phyloP scores from a whole-genome alignment of 2,113 vertebrate species.

The Siniperca chuatsi region DNA sequence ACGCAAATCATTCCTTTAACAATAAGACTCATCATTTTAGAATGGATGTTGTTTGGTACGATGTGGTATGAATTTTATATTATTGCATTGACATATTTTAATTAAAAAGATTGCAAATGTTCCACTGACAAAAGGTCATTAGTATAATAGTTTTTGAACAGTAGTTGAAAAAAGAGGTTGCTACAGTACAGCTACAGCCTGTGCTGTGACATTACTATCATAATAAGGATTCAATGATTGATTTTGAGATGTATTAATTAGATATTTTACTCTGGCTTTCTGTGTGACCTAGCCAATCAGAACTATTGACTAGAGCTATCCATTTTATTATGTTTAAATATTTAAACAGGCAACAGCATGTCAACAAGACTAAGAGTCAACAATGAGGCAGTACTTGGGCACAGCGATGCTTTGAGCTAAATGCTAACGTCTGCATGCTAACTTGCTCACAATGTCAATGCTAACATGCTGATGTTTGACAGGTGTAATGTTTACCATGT shows the following conservation, averaged over 20 bases:
- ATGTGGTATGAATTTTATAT: not conserved
- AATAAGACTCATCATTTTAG: not conserved
- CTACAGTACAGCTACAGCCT: not conserved
- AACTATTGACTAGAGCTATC: not conserved
- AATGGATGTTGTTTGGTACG: not conserved
- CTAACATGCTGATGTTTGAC: not conserved
- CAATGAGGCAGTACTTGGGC: not conserved
- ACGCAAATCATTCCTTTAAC: not conserved
- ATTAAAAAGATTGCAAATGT: not conserved
- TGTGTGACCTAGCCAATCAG: not conserved
- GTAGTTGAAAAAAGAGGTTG: not conserved
- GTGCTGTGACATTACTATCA: not conserved
- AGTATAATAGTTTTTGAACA: not conserved
- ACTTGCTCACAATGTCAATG: not conserved
- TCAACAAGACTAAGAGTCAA: not conserved
- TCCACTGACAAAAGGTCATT: not conserved
- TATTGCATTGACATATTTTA: not conserved
- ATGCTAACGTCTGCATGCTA: not conserved
- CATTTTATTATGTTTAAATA: not conserved
- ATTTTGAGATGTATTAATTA: not conserved
- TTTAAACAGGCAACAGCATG: not conserved
- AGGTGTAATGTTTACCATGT: not conserved
- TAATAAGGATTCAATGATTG: not conserved
- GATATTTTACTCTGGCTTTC: not conserved
- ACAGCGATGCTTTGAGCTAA: not conserved